Conservation (phyloP, 1,140 invertebrate genomes). For the Drosophila pachea region DNA sequence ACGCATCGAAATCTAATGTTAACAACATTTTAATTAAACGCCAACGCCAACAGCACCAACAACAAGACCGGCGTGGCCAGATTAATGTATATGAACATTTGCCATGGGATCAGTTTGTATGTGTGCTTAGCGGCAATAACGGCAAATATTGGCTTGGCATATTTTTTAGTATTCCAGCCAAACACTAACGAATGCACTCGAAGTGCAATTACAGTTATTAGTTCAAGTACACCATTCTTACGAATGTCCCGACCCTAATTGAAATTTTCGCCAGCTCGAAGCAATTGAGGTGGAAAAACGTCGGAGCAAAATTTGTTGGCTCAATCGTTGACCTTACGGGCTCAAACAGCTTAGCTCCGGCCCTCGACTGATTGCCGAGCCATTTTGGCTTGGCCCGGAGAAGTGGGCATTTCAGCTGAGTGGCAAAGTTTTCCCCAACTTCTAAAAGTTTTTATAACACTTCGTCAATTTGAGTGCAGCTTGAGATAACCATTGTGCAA, state of each 20-base stretch:
- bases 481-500: not conserved
- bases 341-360: slow-evolving; percentile 15
- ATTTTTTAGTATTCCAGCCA: slow-evolving; percentile 28
- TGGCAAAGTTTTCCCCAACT: slow-evolving; percentile 43
- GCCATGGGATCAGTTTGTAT: slow-evolving; percentile 44
- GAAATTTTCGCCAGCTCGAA: not conserved
- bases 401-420: slow-evolving; percentile 1
- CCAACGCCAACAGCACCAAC: slow-evolving; percentile 21
- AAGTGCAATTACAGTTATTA: slow-evolving; percentile 19
- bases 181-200: not conserved
- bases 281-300: not conserved
- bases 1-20: slow-evolving; percentile 70
- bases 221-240: not conserved
- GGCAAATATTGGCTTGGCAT: slow-evolving; percentile 59
- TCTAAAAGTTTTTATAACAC: slow-evolving; percentile 46
- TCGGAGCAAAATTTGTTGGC: not conserved
- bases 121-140: slow-evolving; percentile 34
- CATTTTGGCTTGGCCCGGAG: not conserved
- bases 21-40: slow-evolving; percentile 73
- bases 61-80: slow-evolving; percentile 26
- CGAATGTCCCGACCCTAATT: not conserved
- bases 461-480: slow-evolving; percentile 40
- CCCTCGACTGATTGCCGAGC: slow-evolving; percentile 11
- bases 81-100: slow-evolving; percentile 47
- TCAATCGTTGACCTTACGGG: slow-evolving; percentile 15